These are phyloP conservation scores for Tuberolachnus salignus DNA, from an alignment of 2,888 invertebrate species.

Conservation along the genomic window DNA sequence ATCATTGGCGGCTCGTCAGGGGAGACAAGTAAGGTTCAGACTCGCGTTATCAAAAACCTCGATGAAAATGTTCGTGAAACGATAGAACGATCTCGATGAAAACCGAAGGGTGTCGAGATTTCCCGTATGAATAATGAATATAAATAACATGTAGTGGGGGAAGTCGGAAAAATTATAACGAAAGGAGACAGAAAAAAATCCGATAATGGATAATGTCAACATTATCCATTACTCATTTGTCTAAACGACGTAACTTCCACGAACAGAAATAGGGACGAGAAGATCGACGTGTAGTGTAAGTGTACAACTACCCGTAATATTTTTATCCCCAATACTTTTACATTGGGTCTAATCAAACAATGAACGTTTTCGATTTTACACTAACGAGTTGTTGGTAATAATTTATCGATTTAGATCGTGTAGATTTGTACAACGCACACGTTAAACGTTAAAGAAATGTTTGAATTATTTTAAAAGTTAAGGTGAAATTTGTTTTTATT, in stretches of 20 bases:
- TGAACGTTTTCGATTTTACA: background rate
- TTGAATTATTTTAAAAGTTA: no score
- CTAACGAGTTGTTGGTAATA: background rate
- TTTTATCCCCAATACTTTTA: no score
- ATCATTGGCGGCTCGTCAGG: no score
- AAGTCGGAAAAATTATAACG: background rate
- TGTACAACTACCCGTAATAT: no score
- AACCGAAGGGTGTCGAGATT: background rate
- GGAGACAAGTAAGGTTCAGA: no score
- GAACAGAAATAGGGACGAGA: background rate
- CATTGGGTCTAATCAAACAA: background rate
- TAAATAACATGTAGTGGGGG: background rate
- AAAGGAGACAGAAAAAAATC: background rate
- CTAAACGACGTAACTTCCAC: background rate
- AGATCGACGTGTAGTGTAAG: background rate
- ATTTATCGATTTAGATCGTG: no score
- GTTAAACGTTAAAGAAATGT: no score
- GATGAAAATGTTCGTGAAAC: background rate
- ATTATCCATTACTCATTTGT: background rate
- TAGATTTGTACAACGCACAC: no score
- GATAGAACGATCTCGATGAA: slow-evolving; percentile 3
- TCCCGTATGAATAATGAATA: background rate
- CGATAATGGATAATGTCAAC: background rate
- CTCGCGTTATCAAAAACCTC: slow-evolving; percentile 2
- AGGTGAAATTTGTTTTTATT: no score